Evolutionary conservation across 2,797 vertebrate species (phyloP).

Genomic region (Hirundo rustica): DNA sequence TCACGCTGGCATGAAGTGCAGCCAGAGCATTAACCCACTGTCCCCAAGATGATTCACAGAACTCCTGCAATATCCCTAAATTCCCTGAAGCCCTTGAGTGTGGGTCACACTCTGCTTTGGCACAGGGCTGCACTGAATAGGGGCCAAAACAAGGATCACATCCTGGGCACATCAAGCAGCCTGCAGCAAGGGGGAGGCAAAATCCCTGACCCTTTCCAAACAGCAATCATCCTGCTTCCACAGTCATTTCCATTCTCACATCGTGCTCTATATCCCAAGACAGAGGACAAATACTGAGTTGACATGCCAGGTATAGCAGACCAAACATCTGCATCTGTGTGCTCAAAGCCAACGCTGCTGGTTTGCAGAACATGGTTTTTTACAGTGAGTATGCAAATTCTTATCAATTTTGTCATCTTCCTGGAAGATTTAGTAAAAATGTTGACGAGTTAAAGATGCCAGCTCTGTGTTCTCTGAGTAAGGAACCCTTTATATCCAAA

Average conservation of each 20-base stretch:
- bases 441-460: background rate
- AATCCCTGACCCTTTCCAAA: background rate
- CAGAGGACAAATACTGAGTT: fast-evolving
- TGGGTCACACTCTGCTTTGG: background rate
- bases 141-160: background rate
- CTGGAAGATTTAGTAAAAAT: background rate
- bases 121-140: fast-evolving
- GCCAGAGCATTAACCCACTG: background rate
- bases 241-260: background rate
- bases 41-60: background rate
- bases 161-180: background rate
- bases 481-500: background rate
- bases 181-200: background rate
- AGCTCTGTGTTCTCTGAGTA: background rate
- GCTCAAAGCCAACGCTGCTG: background rate
- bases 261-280: background rate
- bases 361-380: background rate
- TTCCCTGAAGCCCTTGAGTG: background rate
- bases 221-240: no score
- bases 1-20: background rate
- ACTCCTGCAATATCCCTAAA: background rate
- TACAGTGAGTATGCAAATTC: background rate
- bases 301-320: background rate
- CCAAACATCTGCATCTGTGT: background rate
- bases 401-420: background rate